Evolutionary conservation across 2,888 invertebrate genomes (phyloP), one percentile per base, ranked within the genome.

Genomic region (Drosophila bunnanda): DNA sequence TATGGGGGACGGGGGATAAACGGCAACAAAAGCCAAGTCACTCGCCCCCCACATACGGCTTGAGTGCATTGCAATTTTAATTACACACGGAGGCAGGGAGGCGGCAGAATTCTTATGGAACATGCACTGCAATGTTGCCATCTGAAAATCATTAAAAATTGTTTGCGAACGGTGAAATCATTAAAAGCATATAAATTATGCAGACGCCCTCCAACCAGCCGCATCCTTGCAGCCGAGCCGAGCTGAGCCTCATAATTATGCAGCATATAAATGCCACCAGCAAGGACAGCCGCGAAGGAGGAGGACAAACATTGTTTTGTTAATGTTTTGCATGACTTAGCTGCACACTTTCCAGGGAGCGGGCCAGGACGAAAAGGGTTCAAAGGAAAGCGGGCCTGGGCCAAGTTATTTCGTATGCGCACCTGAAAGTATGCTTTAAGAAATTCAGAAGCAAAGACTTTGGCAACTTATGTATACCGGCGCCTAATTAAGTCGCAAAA

Each of bases 181-280:
- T 84, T 88, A 84, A 85, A 84, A 85, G 69, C 77, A 85, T 88
- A 88, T 84, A 77, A 88, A 85, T 88, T 88, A 84, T 84, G 83
- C 80, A 83, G 57, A 48, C 73, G 53, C 52, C 38, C 48, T 38
- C 41, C 15, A 4, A 7, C 58, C n/a, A 39, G 20, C 28, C 55
- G 55, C 61, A 48, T 32, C 62, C 55, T 70, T 55, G 71, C 32
- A 44, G 38, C 38, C 20, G 2, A 15, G 50, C 39, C 84, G 76
- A 60, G 55, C 54, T 48, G 75, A 65, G 57, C 50, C 59, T 71
- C 67, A 70, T 82, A 80, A 86, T 82, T 82, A 81, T 77, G 54
- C 61, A 71, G 58, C 64, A 72, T 62, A 69, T 68, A 74, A 69
- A 80, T 80, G 67, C 80, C 76, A 56, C 25, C 64, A 67, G 68